Conservation (phyloP, 2,797 vertebrate species). For the Allenopithecus nigroviridis region DNA sequence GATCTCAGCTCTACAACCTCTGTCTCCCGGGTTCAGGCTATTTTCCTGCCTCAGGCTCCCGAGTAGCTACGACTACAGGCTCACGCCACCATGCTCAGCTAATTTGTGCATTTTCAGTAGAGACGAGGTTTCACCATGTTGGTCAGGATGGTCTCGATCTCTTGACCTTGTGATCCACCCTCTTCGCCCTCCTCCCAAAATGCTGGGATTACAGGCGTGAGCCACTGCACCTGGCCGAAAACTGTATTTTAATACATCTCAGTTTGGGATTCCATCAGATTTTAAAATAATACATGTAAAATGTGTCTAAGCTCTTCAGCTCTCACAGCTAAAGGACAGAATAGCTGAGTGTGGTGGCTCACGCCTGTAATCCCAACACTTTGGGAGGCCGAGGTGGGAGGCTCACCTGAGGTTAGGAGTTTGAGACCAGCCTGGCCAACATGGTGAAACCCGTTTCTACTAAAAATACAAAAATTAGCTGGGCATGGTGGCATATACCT, state of each 20-base stretch:
- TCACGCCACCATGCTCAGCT: no score
- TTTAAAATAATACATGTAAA: conserved; percentile 50
- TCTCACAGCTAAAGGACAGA: not conserved
- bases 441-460: not conserved
- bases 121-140: no score
- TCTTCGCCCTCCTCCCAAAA: no score
- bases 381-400: not conserved
- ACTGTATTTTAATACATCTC: conserved; percentile 32
- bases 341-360: not conserved
- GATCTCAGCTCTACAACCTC: no score
- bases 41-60: no score
- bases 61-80: no score
- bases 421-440: not conserved
- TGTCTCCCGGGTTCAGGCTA: no score
- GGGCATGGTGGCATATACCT: not conserved
- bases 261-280: conserved; percentile 36
- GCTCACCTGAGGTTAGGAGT: not conserved
- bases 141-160: no score
- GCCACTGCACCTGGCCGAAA: not conserved
- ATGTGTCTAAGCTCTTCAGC: not conserved
- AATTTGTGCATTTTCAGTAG: no score
- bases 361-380: not conserved
- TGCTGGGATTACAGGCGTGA: no score
- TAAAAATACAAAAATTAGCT: not conserved
- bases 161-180: no score